Evolutionary conservation across 2,113 vertebrate species (phyloP), one percentile per base, ranked within the genome.

Genomic region (Rhinichthys klamathensis): DNA sequence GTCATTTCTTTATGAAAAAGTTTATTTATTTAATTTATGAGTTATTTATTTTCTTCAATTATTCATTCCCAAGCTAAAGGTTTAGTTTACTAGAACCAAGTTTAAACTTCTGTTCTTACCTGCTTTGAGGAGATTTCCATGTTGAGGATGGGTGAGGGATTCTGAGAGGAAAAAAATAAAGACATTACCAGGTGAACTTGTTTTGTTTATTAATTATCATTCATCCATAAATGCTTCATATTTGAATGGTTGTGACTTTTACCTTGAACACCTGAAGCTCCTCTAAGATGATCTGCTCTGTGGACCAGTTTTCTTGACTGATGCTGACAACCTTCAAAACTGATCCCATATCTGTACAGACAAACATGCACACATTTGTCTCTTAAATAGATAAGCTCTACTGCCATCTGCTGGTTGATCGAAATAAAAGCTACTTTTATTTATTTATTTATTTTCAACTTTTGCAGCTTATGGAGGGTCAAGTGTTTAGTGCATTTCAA

Each of bases 51-150:
- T 67, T 67, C 65, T 67, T 67, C 32, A 16, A 21, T 70, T 23
- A 11, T 23, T 69, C 7, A 60, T 9, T 70, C 67, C 18, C 67
- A 70, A 41, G 18, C 6, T 38, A 67, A 69, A 70, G 16, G 32
- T 70, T 41, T 41, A 5, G 3, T 70, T 38, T 5, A 38, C 4
- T 13, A 72, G 21, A 72, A 72, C 18, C 35, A 72, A 44, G 35
- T 49, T 32, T 67, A 18, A 32, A 32, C 8, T 21, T 54, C 9
- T 10, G 7, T 32, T 61, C 89, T 13, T 96, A 99, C 98, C 97
- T 99, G 97, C 90, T 99, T 99, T 49, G 97, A 95, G 67, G 98
- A 99, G 70, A 99, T 94, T 88, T 97, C 95, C 95, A 99, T 96
- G 80, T 93, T 97, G 1, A 96, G 93, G 88, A 99, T 96, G 56